Percentiles rank a stretch among this genome's conserved stretches.
Evolutionary conservation across 2,113 vertebrate species (phyloP).

Genomic region (Chinchilla lanigera): DNA sequence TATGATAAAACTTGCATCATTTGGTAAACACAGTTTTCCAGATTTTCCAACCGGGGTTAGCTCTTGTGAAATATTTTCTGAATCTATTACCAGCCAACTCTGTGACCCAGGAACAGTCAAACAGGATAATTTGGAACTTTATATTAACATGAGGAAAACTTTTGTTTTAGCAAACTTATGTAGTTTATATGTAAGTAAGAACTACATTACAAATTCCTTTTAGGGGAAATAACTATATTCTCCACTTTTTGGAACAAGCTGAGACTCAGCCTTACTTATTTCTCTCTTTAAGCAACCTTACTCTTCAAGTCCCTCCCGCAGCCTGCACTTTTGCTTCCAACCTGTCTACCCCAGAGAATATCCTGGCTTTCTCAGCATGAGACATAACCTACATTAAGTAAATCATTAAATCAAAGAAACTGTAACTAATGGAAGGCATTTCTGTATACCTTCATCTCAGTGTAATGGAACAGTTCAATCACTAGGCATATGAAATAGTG

Average conservation of each 20-base stretch:
- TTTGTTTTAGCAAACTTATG: conserved; percentile 11
- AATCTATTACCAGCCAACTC: background rate
- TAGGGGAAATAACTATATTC: background rate
- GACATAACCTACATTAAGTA: conserved; percentile 52
- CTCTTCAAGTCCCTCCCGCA: background rate
- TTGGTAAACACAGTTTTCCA: background rate
- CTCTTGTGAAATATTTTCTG: conserved; percentile 6
- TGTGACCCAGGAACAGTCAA: background rate
- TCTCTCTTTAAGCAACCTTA: background rate
- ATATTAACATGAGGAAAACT: background rate
- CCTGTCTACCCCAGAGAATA: background rate
- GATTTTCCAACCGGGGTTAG: background rate
- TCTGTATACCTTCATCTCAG: conserved; percentile 62
- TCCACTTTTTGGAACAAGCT: background rate
- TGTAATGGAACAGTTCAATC: conserved; percentile 44
- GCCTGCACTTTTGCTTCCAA: background rate
- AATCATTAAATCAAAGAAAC: conserved; percentile 62
- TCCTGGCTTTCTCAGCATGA: conserved; percentile 40
- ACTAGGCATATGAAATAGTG: conserved; percentile 37
- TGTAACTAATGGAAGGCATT: conserved; percentile 32
- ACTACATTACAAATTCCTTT: background rate
- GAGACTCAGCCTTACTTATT: background rate
- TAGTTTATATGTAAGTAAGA: background rate
- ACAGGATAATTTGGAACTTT: background rate
- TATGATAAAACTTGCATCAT: conserved; percentile 7